Evolutionary conservation across 1,140 invertebrate species (phyloP), one percentile per base, ranked within the genome.

Genomic region (Grapholita molesta): DNA sequence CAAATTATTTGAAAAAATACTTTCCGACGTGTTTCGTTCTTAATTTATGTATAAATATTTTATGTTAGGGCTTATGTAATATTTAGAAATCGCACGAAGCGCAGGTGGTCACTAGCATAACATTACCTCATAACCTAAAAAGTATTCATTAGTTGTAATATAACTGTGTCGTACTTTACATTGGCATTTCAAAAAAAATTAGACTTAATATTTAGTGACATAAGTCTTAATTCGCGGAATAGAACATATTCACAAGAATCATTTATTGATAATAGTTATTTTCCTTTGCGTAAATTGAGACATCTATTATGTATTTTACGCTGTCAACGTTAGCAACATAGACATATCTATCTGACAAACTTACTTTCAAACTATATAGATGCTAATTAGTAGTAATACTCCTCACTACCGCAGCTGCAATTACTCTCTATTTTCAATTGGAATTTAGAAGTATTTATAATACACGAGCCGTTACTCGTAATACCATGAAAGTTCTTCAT

Each of bases 121-220:
- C 30, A 15, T 61, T 61, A 61, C 55, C 55, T 61, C n/a, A n/a
- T 28, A 48, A 48, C 42, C 42, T 48, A 48, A 48, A 48, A 48
- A 48, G 55, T 61, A 61, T 61, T 61, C 12, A 61, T 61, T 61
- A 57, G 24, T 28, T 25, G n/a, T 12, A 61, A n/a, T 30, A 52
- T 15, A 28, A 28, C 55, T 73, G 75, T 86, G 87, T 89, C 87
- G 87, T 89, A 89, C 87, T 75, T 80, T 71, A 77, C 77, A 78
- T 89, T 89, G 87, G 87, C 87, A 89, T 89, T 89, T 89, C 70
- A 74, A 77, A 64, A 25, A 21, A 73, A 79, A 76, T 78, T 61
- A 61, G 55, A 61, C 32, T 61, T 28, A 48, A 48, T 21, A 15
- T 21, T 48, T 48, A 48, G 42, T 0, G 15, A 48, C 42, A 48